A percentile compares a stretch with the other conserved stretches of the same genome.
These are phyloP conservation scores for Fissipunctia ypsillon DNA, from an alignment of 2,888 invertebrate genomes.

Conservation along the genomic window DNA sequence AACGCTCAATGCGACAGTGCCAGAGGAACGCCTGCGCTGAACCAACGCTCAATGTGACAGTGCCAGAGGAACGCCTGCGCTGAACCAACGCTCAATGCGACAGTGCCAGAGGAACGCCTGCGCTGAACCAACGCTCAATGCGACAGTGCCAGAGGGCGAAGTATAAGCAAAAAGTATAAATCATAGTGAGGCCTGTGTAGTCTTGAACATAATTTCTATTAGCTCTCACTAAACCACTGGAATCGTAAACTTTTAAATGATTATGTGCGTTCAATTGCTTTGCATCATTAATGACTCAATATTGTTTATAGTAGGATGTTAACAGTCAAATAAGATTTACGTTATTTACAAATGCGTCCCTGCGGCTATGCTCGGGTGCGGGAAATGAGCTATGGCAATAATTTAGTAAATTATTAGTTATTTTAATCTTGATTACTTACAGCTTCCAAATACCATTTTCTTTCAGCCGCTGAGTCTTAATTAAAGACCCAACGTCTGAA, in stretches of 20 bases:
- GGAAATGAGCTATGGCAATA: neutral
- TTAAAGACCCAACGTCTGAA: neutral
- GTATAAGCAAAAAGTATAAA: constrained; percentile 4
- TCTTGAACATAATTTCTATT: constrained; percentile 7
- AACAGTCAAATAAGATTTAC: constrained; percentile 3
- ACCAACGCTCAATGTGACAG: neutral
- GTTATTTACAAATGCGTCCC: neutral
- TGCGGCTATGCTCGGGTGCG: neutral
- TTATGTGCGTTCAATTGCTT: constrained; percentile 21
- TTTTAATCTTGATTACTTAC: neutral
- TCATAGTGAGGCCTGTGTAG: neutral
- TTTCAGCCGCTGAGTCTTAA: neutral
- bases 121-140: neutral
- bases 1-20: neutral
- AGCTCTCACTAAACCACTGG: constrained; percentile 2
- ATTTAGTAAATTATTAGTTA: neutral
- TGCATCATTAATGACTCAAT: neutral
- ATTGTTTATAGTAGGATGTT: neutral
- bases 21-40: neutral
- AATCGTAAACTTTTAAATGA: constrained; percentile 13
- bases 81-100: neutral
- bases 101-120: constrained; percentile 17
- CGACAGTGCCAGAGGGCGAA: neutral
- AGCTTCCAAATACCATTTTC: neutral
- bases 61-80: neutral